Evolutionary conservation across 2,888 invertebrate species (phyloP).

Genomic region (Amphipyra berbera): DNA sequence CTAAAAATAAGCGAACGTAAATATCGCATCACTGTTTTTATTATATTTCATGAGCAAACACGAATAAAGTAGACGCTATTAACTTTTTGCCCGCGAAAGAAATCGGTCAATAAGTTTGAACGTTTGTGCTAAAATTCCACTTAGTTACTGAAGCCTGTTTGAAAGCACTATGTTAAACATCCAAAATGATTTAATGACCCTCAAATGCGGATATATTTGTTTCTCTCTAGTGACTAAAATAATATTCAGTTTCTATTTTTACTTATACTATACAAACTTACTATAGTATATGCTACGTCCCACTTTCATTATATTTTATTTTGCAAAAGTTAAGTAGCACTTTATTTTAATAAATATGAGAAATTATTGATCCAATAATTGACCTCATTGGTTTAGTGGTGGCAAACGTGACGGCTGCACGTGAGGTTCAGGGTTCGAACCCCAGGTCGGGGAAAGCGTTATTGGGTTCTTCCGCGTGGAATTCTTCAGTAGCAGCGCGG

Average conservation of each 20-base stretch:
- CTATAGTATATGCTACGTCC: constrained; percentile 1
- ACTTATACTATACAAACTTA: not conserved
- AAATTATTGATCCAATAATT: no score
- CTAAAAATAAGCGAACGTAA: not conserved
- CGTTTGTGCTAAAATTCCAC: constrained; percentile 61
- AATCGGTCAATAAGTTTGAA: constrained; percentile 24
- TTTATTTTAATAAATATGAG: no score
- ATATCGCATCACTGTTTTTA: constrained; percentile 8
- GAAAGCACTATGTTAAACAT: constrained; percentile 12
- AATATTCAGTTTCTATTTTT: constrained; percentile 13
- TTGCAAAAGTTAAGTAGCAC: no score
- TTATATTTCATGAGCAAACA: constrained; percentile 24
- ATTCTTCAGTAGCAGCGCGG: no score
- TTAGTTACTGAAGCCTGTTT: constrained; percentile 59
- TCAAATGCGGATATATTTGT: constrained; percentile 12
- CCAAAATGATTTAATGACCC: constrained; percentile 30
- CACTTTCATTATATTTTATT: not conserved
- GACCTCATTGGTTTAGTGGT: no score
- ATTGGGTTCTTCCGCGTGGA: no score
- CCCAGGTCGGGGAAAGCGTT: no score
- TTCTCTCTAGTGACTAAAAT: constrained; percentile 19
- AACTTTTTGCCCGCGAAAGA: constrained; percentile 20
- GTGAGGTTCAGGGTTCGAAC: no score
- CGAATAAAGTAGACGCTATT: constrained; percentile 6
- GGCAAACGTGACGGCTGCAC: no score